Evolutionary conservation across 92 coral and sea anemone genomes (phyloP).

Genomic region (Zoanthus sociatus): DNA sequence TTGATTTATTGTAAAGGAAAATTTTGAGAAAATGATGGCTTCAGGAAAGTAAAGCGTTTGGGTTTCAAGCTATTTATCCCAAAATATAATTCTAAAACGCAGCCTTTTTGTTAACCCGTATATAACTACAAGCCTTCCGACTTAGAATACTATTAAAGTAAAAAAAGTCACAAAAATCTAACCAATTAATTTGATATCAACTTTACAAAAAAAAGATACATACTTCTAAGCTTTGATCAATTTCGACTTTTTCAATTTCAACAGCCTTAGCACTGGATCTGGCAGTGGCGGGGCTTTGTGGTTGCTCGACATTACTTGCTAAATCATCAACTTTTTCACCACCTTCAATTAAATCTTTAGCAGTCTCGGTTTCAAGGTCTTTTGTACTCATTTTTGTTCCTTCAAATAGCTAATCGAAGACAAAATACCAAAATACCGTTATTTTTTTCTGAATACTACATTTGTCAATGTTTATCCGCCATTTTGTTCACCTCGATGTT

Average conservation of each 20-base stretch:
- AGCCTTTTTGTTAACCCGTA: too few relatives aligned
- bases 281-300: background rate
- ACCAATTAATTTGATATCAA: background rate
- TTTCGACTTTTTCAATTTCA: slow-evolving; percentile 1
- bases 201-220: background rate
- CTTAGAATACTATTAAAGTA: too few relatives aligned
- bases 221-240: slow-evolving; percentile 8
- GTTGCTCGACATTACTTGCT: background rate
- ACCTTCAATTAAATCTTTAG: background rate
- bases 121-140: too few relatives aligned
- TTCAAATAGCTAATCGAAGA: background rate
- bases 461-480: slow-evolving; percentile 33
- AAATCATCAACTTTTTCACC: background rate
- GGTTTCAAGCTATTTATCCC: too few relatives aligned
- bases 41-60: too few relatives aligned
- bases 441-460: background rate
- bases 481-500: slow-evolving; percentile 32
- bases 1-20: too few relatives aligned
- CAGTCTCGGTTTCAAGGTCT: background rate
- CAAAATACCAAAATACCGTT: background rate
- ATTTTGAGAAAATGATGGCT: too few relatives aligned
- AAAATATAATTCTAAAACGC: too few relatives aligned
- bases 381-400: background rate
- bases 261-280: background rate
- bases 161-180: background rate